Percentiles rank a stretch among this genome's conserved stretches.
These are phyloP conservation scores for Cistogaster globosa DNA, from an alignment of 2,888 invertebrate genomes.

Conservation along the genomic window DNA sequence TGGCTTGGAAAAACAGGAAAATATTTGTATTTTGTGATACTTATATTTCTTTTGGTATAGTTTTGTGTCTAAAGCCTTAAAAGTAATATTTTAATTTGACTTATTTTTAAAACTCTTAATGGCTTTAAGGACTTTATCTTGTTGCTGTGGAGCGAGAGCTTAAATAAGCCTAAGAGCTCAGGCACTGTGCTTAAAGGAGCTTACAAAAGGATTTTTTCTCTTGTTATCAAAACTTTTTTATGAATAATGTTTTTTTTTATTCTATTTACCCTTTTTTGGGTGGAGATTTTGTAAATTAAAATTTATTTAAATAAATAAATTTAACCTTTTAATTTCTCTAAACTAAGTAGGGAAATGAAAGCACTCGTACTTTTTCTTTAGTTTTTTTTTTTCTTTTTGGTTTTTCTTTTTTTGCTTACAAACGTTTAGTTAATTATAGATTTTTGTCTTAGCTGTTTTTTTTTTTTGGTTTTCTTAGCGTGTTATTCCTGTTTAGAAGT, in stretches of 20 bases:
- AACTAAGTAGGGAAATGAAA: not conserved
- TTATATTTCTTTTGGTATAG: conserved; percentile 13
- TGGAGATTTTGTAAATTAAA: conserved; percentile 33
- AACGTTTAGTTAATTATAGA: conserved; percentile 27
- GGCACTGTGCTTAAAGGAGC: conserved; percentile 25
- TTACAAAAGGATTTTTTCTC: conserved; percentile 38
- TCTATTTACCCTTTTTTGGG: conserved; percentile 17
- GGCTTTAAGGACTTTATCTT: conserved; percentile 33
- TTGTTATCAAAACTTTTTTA: not conserved
- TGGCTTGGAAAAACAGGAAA: conserved; percentile 1
- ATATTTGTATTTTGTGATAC: conserved; percentile 10
- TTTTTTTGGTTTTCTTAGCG: not conserved
- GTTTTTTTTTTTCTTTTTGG: not conserved
- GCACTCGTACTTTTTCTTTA: not conserved
- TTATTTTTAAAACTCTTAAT: conserved; percentile 8
- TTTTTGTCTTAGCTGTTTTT: not conserved
- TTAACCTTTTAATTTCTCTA: not conserved
- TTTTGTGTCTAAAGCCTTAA: not conserved
- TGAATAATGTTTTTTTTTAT: conserved; percentile 8
- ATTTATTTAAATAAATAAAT: not conserved
- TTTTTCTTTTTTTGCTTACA: not conserved
- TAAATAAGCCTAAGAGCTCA: conserved; percentile 38
- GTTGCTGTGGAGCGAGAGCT: conserved; percentile 37
- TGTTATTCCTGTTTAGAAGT: conserved; percentile 23
- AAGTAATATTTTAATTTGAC: conserved; percentile 3